phyloP scores from a whole-genome alignment of 2,888 invertebrate species.

The Ormyrus rosae region DNA sequence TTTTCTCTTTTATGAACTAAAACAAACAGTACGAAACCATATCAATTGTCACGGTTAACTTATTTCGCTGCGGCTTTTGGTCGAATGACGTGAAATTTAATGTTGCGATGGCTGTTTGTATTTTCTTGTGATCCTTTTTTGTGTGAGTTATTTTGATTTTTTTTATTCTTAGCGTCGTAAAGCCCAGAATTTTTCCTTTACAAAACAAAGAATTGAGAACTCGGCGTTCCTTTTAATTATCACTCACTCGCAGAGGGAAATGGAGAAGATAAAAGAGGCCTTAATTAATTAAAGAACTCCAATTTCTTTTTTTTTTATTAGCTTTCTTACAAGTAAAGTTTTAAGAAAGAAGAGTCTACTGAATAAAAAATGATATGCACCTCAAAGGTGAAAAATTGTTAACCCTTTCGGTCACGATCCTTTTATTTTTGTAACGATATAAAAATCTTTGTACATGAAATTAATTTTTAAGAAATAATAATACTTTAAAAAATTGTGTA shows the following conservation, averaged over 20 bases:
- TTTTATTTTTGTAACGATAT: too few relatives aligned
- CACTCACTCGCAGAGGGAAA: conserved; percentile 27
- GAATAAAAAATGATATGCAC: neutral
- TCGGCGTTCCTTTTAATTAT: conserved; percentile 33
- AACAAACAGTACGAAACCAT: conserved; percentile 6
- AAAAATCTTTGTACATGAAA: too few relatives aligned
- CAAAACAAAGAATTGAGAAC: conserved; percentile 44
- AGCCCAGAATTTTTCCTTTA: conserved; percentile 1
- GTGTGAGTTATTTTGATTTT: neutral
- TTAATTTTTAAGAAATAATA: too few relatives aligned
- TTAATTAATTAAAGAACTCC: conserved; percentile 43
- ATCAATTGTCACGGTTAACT: conserved; percentile 8
- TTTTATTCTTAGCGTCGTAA: conserved; percentile 5
- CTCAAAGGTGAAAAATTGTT: neutral
- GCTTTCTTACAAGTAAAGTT: neutral
- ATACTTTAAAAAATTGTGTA: too few relatives aligned
- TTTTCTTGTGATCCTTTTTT: conserved; percentile 5
- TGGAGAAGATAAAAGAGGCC: conserved; percentile 29
- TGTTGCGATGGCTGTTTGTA: conserved; percentile 46
- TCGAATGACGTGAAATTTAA: conserved; percentile 27
- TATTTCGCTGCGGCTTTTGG: conserved; percentile 13
- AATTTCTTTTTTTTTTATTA: conserved; percentile 6
- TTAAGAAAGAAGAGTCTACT: neutral
- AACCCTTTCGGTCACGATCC: neutral
- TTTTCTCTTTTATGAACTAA: conserved; percentile 9